Percentiles rank a stretch among this genome's conserved stretches.
These are phyloP conservation scores for Malthinus seriepunctatus DNA, from an alignment of 2,888 invertebrate species.

Conservation along the genomic window DNA sequence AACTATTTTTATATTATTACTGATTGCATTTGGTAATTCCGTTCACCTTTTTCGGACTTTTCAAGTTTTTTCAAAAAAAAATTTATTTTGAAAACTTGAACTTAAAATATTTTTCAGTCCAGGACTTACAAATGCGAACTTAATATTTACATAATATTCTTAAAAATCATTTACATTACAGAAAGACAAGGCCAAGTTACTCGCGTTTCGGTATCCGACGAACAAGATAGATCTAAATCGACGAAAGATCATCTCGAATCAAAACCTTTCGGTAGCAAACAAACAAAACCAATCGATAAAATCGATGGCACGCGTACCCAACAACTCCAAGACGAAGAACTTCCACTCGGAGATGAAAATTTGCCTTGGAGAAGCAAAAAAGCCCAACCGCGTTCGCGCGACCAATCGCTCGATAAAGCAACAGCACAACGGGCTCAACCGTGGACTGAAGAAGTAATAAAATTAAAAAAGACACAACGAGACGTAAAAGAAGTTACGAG, in stretches of 20 bases:
- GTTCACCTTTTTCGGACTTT: not conserved
- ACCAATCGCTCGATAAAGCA: slow-evolving; percentile 56
- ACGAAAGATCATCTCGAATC: slow-evolving; percentile 41
- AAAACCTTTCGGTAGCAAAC: slow-evolving; percentile 50
- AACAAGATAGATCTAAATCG: slow-evolving; percentile 41
- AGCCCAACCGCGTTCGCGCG: slow-evolving; percentile 47
- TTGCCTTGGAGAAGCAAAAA: slow-evolving; percentile 57
- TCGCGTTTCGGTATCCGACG: slow-evolving; percentile 53
- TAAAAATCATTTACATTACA: slow-evolving; percentile 42
- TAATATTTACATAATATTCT: too few species aligned
- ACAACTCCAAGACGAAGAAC: slow-evolving; percentile 52
- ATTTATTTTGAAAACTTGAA: too few species aligned
- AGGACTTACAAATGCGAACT: too few species aligned
- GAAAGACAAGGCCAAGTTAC: slow-evolving; percentile 58
- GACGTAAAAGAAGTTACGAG: slow-evolving; percentile 14
- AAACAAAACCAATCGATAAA: slow-evolving; percentile 41
- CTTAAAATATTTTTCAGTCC: too few species aligned
- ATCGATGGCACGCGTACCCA: slow-evolving; percentile 37
- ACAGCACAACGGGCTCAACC: slow-evolving; percentile 16
- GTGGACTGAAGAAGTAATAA: slow-evolving; percentile 58
- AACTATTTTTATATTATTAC: not conserved
- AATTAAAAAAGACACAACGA: slow-evolving; percentile 49
- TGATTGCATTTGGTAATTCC: not conserved
- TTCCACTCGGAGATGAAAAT: slow-evolving; percentile 59
- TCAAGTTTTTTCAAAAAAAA: not conserved